Conservation (phyloP, 2,113 vertebrate species). For the Gallinago jamesoni region DNA sequence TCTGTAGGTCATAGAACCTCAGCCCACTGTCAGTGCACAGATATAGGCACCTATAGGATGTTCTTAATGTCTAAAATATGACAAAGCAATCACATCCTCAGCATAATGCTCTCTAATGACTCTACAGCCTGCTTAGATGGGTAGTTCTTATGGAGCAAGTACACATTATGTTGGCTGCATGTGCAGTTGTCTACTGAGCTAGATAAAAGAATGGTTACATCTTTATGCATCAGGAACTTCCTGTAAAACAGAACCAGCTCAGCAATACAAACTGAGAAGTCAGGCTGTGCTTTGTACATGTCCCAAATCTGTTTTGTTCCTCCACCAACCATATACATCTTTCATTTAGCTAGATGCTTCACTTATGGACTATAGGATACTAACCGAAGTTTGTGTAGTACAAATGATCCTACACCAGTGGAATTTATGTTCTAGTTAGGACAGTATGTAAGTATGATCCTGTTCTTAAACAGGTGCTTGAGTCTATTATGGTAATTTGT, state of each 20-base stretch:
- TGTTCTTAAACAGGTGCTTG: not conserved
- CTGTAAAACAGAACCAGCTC: not conserved
- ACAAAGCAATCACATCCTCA: not conserved
- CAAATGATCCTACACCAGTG: not conserved
- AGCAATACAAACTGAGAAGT: not conserved
- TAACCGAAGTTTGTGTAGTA: not conserved
- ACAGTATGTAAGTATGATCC: fast-evolving
- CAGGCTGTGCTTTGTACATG: not conserved
- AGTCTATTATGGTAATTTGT: not conserved
- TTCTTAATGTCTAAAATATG: not conserved
- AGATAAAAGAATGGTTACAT: not conserved
- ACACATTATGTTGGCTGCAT: not conserved
- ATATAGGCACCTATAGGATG: not conserved
- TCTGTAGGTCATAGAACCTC: not conserved
- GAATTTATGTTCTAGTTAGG: not conserved
- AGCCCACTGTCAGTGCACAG: not conserved
- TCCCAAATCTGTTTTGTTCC: not conserved
- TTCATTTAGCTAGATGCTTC: not conserved
- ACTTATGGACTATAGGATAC: fast-evolving
- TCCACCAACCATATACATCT: fast-evolving
- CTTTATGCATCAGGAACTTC: not conserved
- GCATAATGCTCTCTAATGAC: not conserved
- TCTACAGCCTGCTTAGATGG: not conserved
- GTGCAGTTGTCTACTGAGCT: not conserved
- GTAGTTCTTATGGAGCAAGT: not conserved